Evolutionary conservation across 2,113 vertebrate species (phyloP).

Genomic region (Silurus glanis): DNA sequence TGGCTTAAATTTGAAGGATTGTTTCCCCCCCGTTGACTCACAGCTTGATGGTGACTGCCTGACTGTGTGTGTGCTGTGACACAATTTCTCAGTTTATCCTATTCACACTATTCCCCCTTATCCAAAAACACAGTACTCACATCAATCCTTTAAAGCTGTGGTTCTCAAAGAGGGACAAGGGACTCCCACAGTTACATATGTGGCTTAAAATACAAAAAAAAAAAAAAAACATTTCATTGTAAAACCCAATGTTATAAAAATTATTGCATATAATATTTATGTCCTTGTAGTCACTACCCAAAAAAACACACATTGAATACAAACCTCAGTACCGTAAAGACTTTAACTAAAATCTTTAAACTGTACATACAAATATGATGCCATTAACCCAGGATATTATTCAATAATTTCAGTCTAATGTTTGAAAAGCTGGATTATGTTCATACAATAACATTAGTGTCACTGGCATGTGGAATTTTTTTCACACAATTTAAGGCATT

Average conservation of each 20-base stretch:
- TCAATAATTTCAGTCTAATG: neutral
- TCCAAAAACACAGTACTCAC: constrained; percentile 39
- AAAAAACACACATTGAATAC: neutral
- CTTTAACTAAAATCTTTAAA: neutral
- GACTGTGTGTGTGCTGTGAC: constrained; percentile 63
- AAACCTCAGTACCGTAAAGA: neutral
- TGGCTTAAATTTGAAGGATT: constrained; percentile 68
- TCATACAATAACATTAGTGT: neutral
- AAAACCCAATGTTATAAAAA: neutral
- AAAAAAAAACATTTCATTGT: too few relatives aligned
- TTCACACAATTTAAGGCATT: neutral
- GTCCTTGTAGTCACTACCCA: neutral
- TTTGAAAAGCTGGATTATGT: neutral
- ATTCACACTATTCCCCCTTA: constrained; percentile 8
- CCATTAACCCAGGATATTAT: neutral
- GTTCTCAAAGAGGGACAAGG: neutral
- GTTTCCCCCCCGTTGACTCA: constrained; percentile 66
- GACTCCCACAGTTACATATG: neutral
- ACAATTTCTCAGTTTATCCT: constrained; percentile 60
- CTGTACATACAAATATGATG: neutral
- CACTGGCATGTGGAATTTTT: neutral
- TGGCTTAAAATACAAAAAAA: too few relatives aligned
- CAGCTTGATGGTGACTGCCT: constrained; percentile 66
- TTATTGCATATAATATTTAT: neutral
- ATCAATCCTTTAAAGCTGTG: constrained; percentile 17